phyloP scores from a whole-genome alignment of 1,140 invertebrate genomes.

The Dendroctonus valens region DNA sequence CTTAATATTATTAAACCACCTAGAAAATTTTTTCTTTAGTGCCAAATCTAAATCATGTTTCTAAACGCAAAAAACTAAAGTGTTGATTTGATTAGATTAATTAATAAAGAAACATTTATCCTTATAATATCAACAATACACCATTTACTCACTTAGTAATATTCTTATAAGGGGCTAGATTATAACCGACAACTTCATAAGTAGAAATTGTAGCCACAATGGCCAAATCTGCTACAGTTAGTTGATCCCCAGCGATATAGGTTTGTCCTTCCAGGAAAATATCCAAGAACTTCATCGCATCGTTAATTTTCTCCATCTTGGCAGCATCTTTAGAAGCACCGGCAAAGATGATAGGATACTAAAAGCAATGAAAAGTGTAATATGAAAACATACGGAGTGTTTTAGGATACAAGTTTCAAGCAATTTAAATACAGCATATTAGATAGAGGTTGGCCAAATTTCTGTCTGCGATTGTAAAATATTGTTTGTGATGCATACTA shows the following conservation, averaged over 20 bases:
- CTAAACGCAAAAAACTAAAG: too few relatives aligned
- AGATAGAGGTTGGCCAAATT: too few relatives aligned
- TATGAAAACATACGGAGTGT: conserved; percentile 1
- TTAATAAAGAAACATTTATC: too few relatives aligned
- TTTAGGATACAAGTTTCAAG: not conserved
- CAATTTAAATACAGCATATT: not conserved
- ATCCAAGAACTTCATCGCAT: conserved; percentile 65
- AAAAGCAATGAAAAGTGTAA: conserved; percentile 9
- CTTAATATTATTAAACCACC: conserved; percentile 70
- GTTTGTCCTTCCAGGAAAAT: conserved; percentile 63
- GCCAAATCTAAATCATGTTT: too few relatives aligned
- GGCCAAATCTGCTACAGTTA: conserved; percentile 73
- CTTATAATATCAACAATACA: too few relatives aligned
- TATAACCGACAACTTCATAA: conserved; percentile 64
- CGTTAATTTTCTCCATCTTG: conserved; percentile 62
- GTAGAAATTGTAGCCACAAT: conserved; percentile 63
- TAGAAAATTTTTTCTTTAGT: not conserved
- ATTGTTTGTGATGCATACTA: too few relatives aligned
- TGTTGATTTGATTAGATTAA: too few relatives aligned
- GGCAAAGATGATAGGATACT: conserved; percentile 72
- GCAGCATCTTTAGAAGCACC: conserved; percentile 62
- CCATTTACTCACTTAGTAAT: conserved; percentile 48
- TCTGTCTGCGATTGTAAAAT: too few relatives aligned
- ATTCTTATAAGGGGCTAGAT: conserved; percentile 67
- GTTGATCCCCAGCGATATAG: conserved; percentile 64